These are phyloP conservation scores for Pseudois nayaur DNA, from an alignment of 2,113 vertebrate genomes.

Conservation along the genomic window DNA sequence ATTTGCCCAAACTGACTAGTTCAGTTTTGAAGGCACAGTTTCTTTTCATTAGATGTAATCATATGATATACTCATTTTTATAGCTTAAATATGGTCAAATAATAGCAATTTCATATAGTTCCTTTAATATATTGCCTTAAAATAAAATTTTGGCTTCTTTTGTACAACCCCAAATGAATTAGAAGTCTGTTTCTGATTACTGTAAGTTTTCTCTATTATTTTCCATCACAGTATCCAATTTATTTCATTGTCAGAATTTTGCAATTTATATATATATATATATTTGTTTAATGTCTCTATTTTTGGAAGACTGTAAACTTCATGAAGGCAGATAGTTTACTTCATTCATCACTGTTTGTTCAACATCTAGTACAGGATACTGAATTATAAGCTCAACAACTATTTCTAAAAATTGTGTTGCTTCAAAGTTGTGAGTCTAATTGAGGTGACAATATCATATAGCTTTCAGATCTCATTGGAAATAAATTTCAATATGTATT, in stretches of 20 bases:
- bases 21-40: not conserved
- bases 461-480: not conserved
- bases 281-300: not conserved
- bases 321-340: not conserved
- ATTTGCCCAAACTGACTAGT: not conserved
- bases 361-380: not conserved
- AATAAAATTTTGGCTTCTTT: not conserved
- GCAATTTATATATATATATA: not conserved
- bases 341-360: not conserved
- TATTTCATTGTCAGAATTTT: not conserved
- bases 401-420: not conserved
- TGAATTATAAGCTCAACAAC: not conserved
- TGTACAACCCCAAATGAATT: not conserved
- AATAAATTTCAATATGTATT: not conserved
- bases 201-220: not conserved
- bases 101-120: not conserved
- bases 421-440: not conserved
- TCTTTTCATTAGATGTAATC: not conserved
- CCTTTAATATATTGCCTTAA: not conserved
- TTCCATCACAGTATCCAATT: not conserved
- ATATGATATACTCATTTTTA: not conserved
- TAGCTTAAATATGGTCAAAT: not conserved
- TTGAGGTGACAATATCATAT: not conserved
- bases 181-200: not conserved
- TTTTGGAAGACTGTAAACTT: not conserved